Evolutionary conservation across 2,797 vertebrate species (phyloP).

Genomic region (Microchirus variegatus): DNA sequence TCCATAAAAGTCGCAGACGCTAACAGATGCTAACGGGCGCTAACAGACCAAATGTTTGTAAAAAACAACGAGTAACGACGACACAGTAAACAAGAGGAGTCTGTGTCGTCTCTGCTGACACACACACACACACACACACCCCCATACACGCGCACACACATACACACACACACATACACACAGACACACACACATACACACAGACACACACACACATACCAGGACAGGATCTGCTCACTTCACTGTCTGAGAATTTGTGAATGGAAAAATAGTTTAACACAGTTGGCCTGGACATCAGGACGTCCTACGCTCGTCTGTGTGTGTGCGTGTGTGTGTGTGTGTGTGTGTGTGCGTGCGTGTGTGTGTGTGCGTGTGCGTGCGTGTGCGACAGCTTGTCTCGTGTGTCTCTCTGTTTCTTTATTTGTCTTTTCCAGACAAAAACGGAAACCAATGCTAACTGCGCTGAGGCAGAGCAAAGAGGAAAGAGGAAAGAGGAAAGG

Average conservation of each 20-base stretch:
- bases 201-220: slow-evolving; percentile 44
- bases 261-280: slow-evolving; percentile 77
- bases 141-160: too few species aligned
- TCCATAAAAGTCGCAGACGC: too few species aligned
- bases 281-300: slow-evolving; percentile 52
- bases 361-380: neutral
- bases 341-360: neutral
- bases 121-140: slow-evolving; percentile 6
- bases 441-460: neutral
- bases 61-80: too few species aligned
- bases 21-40: too few species aligned
- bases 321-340: neutral
- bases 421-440: slow-evolving; percentile 1
- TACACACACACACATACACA: slow-evolving; percentile 18
- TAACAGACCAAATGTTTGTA: too few species aligned
- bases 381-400: too few species aligned
- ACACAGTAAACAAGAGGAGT: too few species aligned
- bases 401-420: neutral
- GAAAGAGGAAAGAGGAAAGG: too few species aligned
- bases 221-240: slow-evolving; percentile 58
- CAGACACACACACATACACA: slow-evolving; percentile 16
- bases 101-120: too few species aligned
- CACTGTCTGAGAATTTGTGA: slow-evolving; percentile 82
- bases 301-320: slow-evolving; percentile 52
- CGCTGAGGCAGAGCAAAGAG: too few species aligned